Base-by-base conservation (phyloP, 2,888 invertebrate species). In the Ophonus ardosiacus region DNA sequence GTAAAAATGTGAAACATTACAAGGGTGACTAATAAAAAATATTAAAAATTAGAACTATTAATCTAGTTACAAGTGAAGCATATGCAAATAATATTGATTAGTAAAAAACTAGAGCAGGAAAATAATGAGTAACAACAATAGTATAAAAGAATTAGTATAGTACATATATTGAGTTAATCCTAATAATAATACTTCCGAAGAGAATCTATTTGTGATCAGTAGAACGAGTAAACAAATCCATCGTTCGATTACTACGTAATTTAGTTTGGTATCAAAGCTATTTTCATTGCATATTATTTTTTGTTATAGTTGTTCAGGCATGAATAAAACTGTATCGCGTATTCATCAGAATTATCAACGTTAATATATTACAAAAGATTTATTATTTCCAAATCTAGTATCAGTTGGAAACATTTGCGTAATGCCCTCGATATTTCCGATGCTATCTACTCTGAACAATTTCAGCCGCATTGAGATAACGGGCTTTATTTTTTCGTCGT, bases 291-390 rank as follows among this genome's bases (percentile, higher is more conserved):
- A 68, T 31, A 31, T 68, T 4, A 38, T 38, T 68, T 65, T 24
- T 31, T 68, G 38, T 68, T 38, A 4, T 24, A 68, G 1, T 17
- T n/a, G 15, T 17, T 15, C 31, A 40, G 40, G n/a, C 71, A 74
- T 74, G 68, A 40, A 68, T 40, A 74, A 74, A 51, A 74, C 18
- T 71, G 5, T 63, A 21, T 63, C 13, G 31, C 17, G 63, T 63
- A 63, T 68, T 40, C 57, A 78, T 74, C 51, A 74, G 40, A 71
- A 71, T 71, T 43, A 78, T 78, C 78, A 57, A 57, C 57, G 24
- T 78, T 57, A 78, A 78, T 78, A 31, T 76, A 51, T 76, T 76
- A 78, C 57, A 57, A 78, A 78, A 78, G 78, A 78, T 78, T 78
- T 78, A 78, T 78, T 78, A 78, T 78, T 57, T 57, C 15, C 56